These are phyloP conservation scores for Brachystomella parvula DNA, from an alignment of 1,140 invertebrate species.

Conservation along the genomic window DNA sequence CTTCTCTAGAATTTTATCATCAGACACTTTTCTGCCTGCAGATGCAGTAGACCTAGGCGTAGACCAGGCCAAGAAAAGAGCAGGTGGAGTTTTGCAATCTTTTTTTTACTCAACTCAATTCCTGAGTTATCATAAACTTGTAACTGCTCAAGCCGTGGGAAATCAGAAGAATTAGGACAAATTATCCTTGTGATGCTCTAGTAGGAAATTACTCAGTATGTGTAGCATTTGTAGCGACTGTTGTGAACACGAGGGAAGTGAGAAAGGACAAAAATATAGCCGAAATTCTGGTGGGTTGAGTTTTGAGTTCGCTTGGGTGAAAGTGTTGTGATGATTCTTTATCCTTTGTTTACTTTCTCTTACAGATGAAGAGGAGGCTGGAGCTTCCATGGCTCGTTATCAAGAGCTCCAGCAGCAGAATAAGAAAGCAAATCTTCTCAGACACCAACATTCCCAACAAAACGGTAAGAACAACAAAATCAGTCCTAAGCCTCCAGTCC, in stretches of 20 bases:
- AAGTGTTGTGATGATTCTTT: too few species aligned
- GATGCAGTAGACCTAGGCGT: background rate
- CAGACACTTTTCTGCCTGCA: background rate
- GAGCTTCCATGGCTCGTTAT: background rate
- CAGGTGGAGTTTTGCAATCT: too few species aligned
- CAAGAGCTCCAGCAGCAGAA: background rate
- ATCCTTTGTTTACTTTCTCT: background rate
- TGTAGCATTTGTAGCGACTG: conserved; percentile 35
- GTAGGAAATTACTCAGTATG: too few species aligned
- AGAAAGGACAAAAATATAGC: conserved; percentile 19
- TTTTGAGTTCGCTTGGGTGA: too few species aligned
- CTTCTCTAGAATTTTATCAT: background rate
- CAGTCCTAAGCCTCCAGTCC: too few species aligned
- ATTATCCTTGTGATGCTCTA: too few species aligned
- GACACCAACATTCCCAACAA: background rate
- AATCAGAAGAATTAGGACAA: too few species aligned
- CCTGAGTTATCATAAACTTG: too few species aligned
- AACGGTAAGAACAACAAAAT: conserved; percentile 5
- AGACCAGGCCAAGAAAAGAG: too few species aligned
- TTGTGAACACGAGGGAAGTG: conserved; percentile 33
- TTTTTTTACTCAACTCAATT: too few species aligned
- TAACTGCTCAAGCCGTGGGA: too few species aligned
- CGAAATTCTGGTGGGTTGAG: conserved; percentile 29
- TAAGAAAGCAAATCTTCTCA: background rate
- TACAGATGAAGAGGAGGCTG: background rate